phyloP scores from a whole-genome alignment of 2,797 vertebrate genomes.

The Vespertilio murinus region DNA sequence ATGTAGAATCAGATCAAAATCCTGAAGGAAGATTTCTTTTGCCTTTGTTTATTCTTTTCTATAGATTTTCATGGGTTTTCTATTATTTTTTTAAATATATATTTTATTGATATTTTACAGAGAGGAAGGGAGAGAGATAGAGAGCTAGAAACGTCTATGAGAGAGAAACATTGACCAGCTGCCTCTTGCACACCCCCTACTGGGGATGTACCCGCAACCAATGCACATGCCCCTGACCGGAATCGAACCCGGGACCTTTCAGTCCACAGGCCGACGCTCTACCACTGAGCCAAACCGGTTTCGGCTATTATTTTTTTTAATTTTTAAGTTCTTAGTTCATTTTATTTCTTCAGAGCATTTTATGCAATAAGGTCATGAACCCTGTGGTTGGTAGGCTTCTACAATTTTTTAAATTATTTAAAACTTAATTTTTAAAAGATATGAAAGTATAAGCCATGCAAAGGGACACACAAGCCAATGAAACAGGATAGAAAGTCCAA shows the following conservation, averaged over 20 bases:
- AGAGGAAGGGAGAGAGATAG: no score
- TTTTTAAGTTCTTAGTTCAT: neutral
- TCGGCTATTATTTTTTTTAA: no score
- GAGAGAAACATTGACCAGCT: no score
- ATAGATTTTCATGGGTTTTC: neutral
- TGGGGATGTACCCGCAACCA: no score
- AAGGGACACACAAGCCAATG: neutral
- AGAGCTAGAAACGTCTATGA: no score
- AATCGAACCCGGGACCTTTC: no score
- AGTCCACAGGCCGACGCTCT: no score
- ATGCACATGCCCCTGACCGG: no score
- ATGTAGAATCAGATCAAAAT: neutral
- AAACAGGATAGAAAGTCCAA: neutral
- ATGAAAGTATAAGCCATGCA: neutral
- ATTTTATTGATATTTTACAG: no score
- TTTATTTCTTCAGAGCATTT: neutral
- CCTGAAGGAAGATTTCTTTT: neutral
- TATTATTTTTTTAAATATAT: neutral
- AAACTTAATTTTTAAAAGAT: neutral
- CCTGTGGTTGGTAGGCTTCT: neutral
- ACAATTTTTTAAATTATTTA: neutral
- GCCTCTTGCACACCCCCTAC: no score
- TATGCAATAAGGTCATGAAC: neutral
- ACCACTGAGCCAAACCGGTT: no score
- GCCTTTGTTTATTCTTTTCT: neutral